Conservation (phyloP, 35 echinoderm and acorn worm species). For the Ophioderma brevispina region DNA sequence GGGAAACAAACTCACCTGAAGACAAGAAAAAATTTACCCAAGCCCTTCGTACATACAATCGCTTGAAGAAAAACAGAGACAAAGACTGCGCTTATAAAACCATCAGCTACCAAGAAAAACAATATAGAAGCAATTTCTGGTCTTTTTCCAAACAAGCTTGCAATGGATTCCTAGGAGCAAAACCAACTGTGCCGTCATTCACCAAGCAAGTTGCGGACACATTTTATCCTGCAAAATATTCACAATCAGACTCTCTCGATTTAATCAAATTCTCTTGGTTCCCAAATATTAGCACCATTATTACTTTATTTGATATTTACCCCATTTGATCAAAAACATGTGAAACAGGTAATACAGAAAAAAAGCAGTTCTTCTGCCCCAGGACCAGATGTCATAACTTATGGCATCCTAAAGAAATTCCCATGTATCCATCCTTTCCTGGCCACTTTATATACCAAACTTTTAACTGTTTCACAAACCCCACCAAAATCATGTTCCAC, state of each 20-base stretch:
- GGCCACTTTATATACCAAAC: background rate
- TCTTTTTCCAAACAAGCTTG: background rate
- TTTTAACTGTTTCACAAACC: background rate
- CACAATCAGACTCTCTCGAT: background rate
- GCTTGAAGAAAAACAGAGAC: background rate
- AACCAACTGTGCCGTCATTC: background rate
- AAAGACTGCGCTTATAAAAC: background rate
- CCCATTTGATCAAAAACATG: background rate
- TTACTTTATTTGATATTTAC: background rate
- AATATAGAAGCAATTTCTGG: background rate
- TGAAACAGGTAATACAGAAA: background rate
- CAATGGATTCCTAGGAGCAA: background rate
- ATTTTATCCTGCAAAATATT: background rate
- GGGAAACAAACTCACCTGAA: background rate
- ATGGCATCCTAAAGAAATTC: background rate
- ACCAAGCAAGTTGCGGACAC: background rate
- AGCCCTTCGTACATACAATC: background rate
- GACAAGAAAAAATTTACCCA: background rate
- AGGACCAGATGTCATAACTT: background rate
- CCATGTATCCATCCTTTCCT: background rate
- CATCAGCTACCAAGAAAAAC: background rate
- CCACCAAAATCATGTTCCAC: background rate
- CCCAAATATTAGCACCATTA: background rate
- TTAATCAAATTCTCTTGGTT: background rate
- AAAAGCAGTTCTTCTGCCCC: background rate